Percentiles rank a stretch among this genome's conserved stretches.
Evolutionary conservation across 2,113 vertebrate species (phyloP).

Genomic region (Cottus gobio): DNA sequence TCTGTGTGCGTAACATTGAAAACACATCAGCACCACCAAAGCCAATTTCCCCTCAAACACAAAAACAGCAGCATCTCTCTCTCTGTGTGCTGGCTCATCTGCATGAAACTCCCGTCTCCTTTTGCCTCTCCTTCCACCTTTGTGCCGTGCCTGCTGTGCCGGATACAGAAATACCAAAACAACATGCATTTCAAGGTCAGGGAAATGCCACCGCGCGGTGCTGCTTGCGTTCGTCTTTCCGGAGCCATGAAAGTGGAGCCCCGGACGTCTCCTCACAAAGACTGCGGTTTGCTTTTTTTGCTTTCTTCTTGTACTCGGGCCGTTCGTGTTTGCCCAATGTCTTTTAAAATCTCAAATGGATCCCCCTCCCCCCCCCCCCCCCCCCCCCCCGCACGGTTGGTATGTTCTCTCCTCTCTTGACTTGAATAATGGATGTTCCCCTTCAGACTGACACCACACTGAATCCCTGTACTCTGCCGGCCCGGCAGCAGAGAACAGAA

Average conservation of each 20-base stretch:
- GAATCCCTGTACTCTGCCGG: conserved; percentile 59
- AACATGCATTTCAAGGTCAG: conserved; percentile 31
- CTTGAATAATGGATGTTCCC: conserved; percentile 72
- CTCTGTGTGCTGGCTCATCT: conserved; percentile 6
- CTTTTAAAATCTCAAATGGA: conserved; percentile 23
- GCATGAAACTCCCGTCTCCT: conserved; percentile 1
- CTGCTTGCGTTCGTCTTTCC: neutral
- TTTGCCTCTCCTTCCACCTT: conserved; percentile 21
- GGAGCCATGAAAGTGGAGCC: neutral
- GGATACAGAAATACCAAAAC: conserved; percentile 25
- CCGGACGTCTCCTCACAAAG: neutral
- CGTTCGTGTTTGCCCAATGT: conserved; percentile 38
- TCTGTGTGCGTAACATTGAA: neutral
- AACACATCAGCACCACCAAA: neutral
- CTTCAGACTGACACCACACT: conserved; percentile 57
- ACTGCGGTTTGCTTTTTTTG: neutral
- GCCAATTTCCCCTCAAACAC: neutral
- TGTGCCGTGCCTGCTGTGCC: conserved; percentile 5
- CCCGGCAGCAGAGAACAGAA: conserved; percentile 51
- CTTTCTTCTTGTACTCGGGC: neutral
- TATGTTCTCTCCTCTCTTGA: conserved; percentile 55
- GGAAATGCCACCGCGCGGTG: neutral
- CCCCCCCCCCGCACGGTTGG: conserved; percentile 37
- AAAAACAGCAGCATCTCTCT: neutral
- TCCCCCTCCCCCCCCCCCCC: conserved; percentile 28